Evolutionary conservation across 2,113 vertebrate genomes (phyloP), one percentile per base, ranked within the genome.

Genomic region (Cryptomyrus ogoouensis): DNA sequence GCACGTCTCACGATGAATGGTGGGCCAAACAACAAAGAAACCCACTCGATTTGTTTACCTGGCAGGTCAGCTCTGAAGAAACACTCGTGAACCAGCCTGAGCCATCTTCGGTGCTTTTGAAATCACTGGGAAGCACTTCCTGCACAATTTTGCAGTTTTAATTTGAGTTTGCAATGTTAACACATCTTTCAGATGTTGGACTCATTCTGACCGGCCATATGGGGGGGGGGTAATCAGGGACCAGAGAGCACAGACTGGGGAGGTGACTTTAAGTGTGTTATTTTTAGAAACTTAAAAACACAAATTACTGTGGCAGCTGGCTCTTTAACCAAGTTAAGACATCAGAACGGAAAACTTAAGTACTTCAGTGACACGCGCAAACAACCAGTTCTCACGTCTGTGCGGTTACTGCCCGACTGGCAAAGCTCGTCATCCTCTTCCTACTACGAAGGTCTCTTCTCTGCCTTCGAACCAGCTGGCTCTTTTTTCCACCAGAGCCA

Each of bases 311-410:
- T 80, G 74, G 74, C 74, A 80, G 74, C 74, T 42, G 74, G 74
- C 74, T 80, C 35, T 80, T 80, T 80, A 80, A 80, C 74, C 74
- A 80, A 80, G 74, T 80, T 80, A 80, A 80, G 74, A 42, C 74
- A 80, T 80, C 74, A n/a, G 35, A 39, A 80, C 17, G 74, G 74
- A 80, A 80, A 80, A 80, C 74, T 80, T 39, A 80, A 80, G 74
- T 80, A 80, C 74, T 80, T 39, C 74, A 42, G 6, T 42, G 74
- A 80, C 74, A 80, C 15, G 15, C 31, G 35, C 35, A 80, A 80
- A 80, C 74, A 80, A 80, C 1, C 35, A 42, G 74, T 42, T 17
- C 74, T 80, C 74, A 19, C 74, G 35, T 42, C 74, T 77, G 74
- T 77, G 35, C 27, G 35, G 74, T 19, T 19, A 42, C 74, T 42